These are phyloP conservation scores for Aproaerema taeniolella DNA, from an alignment of 2,888 invertebrate genomes.

Conservation along the genomic window DNA sequence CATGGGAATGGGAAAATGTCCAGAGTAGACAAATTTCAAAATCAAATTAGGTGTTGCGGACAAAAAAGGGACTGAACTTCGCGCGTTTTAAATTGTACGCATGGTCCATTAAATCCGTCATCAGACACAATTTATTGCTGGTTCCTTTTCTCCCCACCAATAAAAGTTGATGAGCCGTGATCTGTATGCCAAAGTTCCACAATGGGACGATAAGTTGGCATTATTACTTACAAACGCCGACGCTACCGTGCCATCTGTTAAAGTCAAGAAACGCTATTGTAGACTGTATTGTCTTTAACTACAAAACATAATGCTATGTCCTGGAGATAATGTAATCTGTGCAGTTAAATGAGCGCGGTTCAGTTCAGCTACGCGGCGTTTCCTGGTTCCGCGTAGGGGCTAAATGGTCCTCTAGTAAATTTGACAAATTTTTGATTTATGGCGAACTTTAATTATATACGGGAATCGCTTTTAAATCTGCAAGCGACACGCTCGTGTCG, in stretches of 20 bases:
- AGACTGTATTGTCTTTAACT: not conserved
- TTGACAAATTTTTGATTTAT: not conserved
- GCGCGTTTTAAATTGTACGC: conserved; percentile 55
- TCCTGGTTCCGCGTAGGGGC: not conserved
- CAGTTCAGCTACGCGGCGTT: not conserved
- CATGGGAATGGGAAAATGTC: too few species aligned
- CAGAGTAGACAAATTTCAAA: too few species aligned
- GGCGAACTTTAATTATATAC: not conserved
- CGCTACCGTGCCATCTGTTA: conserved; percentile 11
- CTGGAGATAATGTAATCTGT: not conserved
- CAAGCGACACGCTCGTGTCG: not conserved
- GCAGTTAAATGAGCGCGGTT: not conserved
- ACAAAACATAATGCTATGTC: not conserved
- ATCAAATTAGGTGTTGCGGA: not conserved
- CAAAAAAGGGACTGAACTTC: conserved; percentile 16
- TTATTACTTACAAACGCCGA: conserved; percentile 32
- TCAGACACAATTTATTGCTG: conserved; percentile 55
- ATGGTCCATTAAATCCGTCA: conserved; percentile 66
- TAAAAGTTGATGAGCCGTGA: conserved; percentile 71
- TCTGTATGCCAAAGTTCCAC: conserved; percentile 65
- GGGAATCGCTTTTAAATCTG: not conserved
- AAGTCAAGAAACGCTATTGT: not conserved
- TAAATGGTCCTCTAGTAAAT: not conserved
- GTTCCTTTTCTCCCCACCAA: conserved; percentile 47
- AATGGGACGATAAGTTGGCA: conserved; percentile 53